phyloP scores from a whole-genome alignment of 2,113 vertebrate species.

The Falcunculus frontatus region DNA sequence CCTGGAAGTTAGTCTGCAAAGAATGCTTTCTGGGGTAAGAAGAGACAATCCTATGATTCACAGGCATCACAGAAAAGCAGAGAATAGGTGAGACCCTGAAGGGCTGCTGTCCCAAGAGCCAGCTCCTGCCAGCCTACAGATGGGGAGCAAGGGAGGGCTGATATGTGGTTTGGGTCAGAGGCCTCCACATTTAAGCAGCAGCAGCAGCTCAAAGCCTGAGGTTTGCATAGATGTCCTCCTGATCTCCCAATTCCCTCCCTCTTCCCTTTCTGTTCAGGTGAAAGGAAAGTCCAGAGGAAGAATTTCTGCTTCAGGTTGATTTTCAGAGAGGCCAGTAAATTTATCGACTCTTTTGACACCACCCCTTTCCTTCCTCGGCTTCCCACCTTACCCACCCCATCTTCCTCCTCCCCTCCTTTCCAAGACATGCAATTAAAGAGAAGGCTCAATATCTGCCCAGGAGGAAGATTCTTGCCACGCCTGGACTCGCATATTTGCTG shows the following conservation, averaged over 20 bases:
- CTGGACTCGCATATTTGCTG: constrained; percentile 19
- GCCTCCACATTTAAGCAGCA: not conserved
- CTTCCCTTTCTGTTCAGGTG: constrained; percentile 65
- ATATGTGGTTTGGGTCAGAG: not conserved
- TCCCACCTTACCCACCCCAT: not conserved
- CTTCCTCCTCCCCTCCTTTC: not conserved
- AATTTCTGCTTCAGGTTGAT: constrained; percentile 61
- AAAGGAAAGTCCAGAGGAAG: constrained; percentile 61
- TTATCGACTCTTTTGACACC: constrained; percentile 56
- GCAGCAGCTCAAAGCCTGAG: not conserved
- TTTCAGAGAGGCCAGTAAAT: constrained; percentile 66
- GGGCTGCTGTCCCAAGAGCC: not conserved
- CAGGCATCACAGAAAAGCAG: not conserved
- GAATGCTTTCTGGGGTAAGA: not conserved
- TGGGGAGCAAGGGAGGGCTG: not conserved
- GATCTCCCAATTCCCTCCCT: constrained; percentile 4
- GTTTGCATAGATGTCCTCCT: not conserved
- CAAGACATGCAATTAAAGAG: constrained; percentile 31
- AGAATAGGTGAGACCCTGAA: not conserved
- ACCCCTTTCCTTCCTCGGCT: constrained; percentile 21
- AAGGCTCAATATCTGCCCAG: constrained; percentile 18
- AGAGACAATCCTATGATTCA: not conserved
- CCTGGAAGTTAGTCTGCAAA: not conserved
- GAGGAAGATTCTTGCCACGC: constrained; percentile 28
- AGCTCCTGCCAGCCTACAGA: not conserved